Evolutionary conservation across 2,888 invertebrate genomes (phyloP).

Genomic region (Stegana nigrithorax): DNA sequence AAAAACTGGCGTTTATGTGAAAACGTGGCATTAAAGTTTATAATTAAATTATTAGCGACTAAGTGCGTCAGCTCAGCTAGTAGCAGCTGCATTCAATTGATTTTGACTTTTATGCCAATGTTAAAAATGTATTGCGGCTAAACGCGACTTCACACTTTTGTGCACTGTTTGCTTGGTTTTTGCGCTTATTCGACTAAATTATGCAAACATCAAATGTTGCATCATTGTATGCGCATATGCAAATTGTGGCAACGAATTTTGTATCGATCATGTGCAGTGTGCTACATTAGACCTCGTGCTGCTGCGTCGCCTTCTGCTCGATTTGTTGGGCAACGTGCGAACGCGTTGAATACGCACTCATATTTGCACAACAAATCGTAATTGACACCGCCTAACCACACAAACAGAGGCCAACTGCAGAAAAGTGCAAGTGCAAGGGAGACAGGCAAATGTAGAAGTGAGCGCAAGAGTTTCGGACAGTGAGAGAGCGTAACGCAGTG

Average conservation of each 20-base stretch:
- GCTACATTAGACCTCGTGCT: too few relatives aligned
- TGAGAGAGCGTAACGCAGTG: too few relatives aligned
- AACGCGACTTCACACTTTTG: too few relatives aligned
- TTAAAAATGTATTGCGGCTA: too few relatives aligned
- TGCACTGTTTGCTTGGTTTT: too few relatives aligned
- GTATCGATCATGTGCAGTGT: too few relatives aligned
- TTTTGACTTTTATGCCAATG: too few relatives aligned
- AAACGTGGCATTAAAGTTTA: slow-evolving; percentile 4
- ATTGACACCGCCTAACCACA: slow-evolving; percentile 14
- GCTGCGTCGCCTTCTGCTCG: neutral
- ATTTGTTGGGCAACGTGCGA: slow-evolving; percentile 4
- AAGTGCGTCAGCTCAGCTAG: neutral
- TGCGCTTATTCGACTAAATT: too few relatives aligned
- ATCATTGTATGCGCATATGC: neutral
- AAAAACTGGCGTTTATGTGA: neutral
- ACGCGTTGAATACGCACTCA: slow-evolving; percentile 13
- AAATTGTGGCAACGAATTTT: too few relatives aligned
- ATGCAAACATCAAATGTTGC: neutral
- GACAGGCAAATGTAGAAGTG: too few relatives aligned
- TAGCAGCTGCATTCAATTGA: neutral
- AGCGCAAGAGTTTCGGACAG: too few relatives aligned
- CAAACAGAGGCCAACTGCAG: too few relatives aligned
- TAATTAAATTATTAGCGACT: slow-evolving; percentile 13
- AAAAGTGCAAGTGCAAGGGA: neutral
- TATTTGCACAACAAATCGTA: slow-evolving; percentile 21